phyloP scores from a whole-genome alignment of 2,113 vertebrate genomes.

The Nerophis lumbriciformis region DNA sequence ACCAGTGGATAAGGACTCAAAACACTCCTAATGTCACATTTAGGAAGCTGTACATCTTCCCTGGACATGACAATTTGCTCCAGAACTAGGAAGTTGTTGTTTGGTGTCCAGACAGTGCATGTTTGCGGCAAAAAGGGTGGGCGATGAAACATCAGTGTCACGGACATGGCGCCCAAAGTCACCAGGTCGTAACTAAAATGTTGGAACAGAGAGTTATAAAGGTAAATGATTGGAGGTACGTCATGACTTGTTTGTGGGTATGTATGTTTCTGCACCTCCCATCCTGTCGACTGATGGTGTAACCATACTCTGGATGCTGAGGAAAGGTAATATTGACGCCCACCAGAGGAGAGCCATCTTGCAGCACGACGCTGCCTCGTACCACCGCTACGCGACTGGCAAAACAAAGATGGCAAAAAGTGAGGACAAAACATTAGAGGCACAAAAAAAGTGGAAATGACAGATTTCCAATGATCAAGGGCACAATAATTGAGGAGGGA shows the following conservation, averaged over 20 bases:
- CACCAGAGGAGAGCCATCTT: slow-evolving; percentile 89
- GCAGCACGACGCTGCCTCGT: slow-evolving; percentile 82
- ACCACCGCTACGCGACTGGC: slow-evolving; percentile 87
- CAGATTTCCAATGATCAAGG: slow-evolving; percentile 54
- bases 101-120: slow-evolving; percentile 90
- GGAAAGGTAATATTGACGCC: slow-evolving; percentile 96
- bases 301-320: slow-evolving; percentile 89
- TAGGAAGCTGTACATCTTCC: slow-evolving; percentile 63
- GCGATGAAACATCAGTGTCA: slow-evolving; percentile 90
- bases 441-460: slow-evolving; percentile 29
- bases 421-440: slow-evolving; percentile 2
- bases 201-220: background rate
- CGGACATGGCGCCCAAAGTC: slow-evolving; percentile 86
- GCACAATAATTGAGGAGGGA: slow-evolving; percentile 48
- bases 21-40: slow-evolving; percentile 84
- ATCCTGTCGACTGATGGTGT: slow-evolving; percentile 93
- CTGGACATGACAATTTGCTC: slow-evolving; percentile 91
- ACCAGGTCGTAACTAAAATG: slow-evolving; percentile 89
- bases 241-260: background rate
- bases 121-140: slow-evolving; percentile 90
- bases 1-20: slow-evolving; percentile 90
- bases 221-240: background rate
- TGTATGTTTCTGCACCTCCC: slow-evolving; percentile 77
- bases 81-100: slow-evolving; percentile 92
- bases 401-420: slow-evolving; percentile 22